Conservation (phyloP, 2,113 vertebrate species). For the Thalassarche chlororhynchos region DNA sequence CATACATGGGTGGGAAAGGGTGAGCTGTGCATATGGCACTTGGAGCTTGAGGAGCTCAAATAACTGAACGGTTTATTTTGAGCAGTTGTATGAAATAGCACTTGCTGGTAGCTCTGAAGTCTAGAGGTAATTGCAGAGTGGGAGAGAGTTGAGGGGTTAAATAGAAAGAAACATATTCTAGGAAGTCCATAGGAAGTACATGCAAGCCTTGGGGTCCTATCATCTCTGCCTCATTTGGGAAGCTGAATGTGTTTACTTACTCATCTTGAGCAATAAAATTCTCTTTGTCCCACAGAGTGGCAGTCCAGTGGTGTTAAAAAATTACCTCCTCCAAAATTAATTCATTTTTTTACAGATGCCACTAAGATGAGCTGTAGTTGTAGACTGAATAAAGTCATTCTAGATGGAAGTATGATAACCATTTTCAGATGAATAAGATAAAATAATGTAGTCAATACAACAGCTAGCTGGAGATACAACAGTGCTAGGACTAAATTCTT, state of each 20-base stretch:
- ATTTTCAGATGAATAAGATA: not conserved
- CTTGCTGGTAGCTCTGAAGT: not conserved
- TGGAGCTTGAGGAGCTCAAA: not conserved
- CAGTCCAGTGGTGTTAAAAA: not conserved
- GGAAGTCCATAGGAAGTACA: not conserved
- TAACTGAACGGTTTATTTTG: not conserved
- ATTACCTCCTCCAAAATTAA: not conserved
- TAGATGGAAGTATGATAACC: not conserved
- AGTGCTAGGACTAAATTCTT: not conserved
- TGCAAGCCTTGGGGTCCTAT: not conserved
- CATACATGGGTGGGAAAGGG: not conserved
- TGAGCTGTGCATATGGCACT: not conserved
- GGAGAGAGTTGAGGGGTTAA: not conserved
- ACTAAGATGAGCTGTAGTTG: not conserved
- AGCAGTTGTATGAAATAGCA: not conserved
- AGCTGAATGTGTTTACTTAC: not conserved
- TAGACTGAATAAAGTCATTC: not conserved
- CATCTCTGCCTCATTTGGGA: not conserved
- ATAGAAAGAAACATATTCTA: not conserved
- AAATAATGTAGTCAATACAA: not conserved
- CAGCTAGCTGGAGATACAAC: not conserved
- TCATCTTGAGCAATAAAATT: not conserved
- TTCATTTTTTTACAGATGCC: not conserved
- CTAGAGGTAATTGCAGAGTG: not conserved
- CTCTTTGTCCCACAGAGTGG: not conserved